Evolutionary conservation across 2,797 vertebrate species (phyloP).

Genomic region (Thaleichthys pacificus): DNA sequence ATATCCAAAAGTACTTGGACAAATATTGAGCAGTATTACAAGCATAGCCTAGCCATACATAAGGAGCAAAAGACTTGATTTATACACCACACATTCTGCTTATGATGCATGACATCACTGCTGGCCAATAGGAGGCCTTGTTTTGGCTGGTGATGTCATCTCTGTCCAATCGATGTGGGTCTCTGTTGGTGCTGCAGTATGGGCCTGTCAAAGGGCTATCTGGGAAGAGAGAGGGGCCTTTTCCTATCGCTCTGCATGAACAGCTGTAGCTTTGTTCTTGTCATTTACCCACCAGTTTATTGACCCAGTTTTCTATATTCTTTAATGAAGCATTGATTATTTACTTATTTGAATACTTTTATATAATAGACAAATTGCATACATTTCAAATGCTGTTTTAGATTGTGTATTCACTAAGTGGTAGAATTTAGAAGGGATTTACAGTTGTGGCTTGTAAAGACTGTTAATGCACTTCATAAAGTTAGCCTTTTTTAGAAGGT

Average conservation of each 20-base stretch:
- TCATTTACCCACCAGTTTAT: conserved; percentile 52
- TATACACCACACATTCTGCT: conserved; percentile 43
- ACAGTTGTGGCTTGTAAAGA: neutral
- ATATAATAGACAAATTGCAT: neutral
- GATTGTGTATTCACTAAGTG: neutral
- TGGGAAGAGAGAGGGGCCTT: conserved; percentile 53
- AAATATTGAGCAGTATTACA: conserved; percentile 28
- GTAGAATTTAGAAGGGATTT: neutral
- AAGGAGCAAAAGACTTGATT: conserved; percentile 52
- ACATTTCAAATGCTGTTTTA: neutral
- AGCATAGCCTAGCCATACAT: conserved; percentile 41
- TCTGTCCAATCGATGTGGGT: conserved; percentile 63
- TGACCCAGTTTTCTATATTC: conserved; percentile 48
- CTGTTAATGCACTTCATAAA: no score
- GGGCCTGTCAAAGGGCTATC: conserved; percentile 48
- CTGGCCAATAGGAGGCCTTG: conserved; percentile 60
- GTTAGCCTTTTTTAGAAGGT: no score
- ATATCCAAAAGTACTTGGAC: conserved; percentile 32
- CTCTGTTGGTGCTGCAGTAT: conserved; percentile 56
- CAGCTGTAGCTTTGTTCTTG: conserved; percentile 64
- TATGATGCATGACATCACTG: conserved; percentile 70
- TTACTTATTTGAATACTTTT: neutral
- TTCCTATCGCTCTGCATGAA: conserved; percentile 41
- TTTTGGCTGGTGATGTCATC: conserved; percentile 74
- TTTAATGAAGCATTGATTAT: neutral